Evolutionary conservation across 2,888 invertebrate genomes (phyloP).

Genomic region (Epiblema foenella): DNA sequence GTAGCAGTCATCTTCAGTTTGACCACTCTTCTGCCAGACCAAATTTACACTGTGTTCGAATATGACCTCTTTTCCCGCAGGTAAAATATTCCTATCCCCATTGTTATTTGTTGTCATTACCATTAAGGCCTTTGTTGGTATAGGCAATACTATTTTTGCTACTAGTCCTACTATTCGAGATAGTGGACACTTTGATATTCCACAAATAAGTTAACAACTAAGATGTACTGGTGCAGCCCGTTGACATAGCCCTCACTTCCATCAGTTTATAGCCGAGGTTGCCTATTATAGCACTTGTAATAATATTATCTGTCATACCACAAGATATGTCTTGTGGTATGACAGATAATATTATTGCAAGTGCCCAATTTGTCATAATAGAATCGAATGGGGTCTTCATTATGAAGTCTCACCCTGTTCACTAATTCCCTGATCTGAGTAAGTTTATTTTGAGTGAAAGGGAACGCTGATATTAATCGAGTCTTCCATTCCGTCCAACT

Average conservation of each 20-base stretch:
- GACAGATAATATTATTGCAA: no score
- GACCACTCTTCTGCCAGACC: slow-evolving; percentile 24
- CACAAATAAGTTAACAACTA: slow-evolving; percentile 38
- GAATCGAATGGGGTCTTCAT: slow-evolving; percentile 45
- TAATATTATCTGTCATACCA: slow-evolving; percentile 39
- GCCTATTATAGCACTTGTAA: slow-evolving; percentile 42
- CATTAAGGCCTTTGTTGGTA: not conserved
- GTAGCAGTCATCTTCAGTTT: slow-evolving; percentile 32
- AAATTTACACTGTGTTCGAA: not conserved
- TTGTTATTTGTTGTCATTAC: not conserved
- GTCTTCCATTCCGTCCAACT: slow-evolving; percentile 45
- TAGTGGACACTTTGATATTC: slow-evolving; percentile 13
- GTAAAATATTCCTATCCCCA: slow-evolving; percentile 14
- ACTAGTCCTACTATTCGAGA: not conserved
- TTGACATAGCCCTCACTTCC: slow-evolving; percentile 43
- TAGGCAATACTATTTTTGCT: not conserved
- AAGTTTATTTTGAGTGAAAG: slow-evolving; percentile 44
- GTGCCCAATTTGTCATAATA: slow-evolving; percentile 45
- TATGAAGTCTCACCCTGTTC: slow-evolving; percentile 27
- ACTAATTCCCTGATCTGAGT: slow-evolving; percentile 42
- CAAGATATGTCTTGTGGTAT: slow-evolving; percentile 47
- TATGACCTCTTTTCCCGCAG: slow-evolving; percentile 42
- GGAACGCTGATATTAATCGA: slow-evolving; percentile 41
- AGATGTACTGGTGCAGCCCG: slow-evolving; percentile 40
- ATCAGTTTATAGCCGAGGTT: slow-evolving; percentile 42